Evolutionary conservation across 2,113 vertebrate species (phyloP), one percentile per base, ranked within the genome.

Genomic region (Aegithalos caudatus): DNA sequence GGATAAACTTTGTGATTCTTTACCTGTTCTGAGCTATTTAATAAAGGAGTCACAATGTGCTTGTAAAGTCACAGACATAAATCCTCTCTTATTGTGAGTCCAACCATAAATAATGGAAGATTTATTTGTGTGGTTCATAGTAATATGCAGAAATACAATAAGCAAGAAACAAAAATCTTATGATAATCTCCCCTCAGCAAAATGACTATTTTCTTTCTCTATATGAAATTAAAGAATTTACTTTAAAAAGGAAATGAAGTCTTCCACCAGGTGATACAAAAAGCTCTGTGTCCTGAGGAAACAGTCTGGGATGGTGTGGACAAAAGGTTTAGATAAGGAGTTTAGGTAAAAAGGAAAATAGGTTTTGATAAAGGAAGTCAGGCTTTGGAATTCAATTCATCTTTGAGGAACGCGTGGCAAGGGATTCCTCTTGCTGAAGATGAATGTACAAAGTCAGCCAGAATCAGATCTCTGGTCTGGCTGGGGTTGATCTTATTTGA

Each of bases 61-160:
- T 31, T 2, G 0, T 38, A 15, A 69, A 69, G 25, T 51, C 73
- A 56, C 0, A 0, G 35, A 23, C 14, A 8, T 57, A 28, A 67
- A 48, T 18, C 28, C 5, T 74, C 48, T 57, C 11, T 81, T 58
- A 35, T 15, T 38, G 16, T 16, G 27, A 69, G 14, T 27, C 10
- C 28, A 40, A 1, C 6, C 10, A 1, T 33, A 47, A 54, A 29
- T 14, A 20, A 29, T 18, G 24, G 3, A 42, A 80, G 10, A 37
- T 57, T 42, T 31, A n/a, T 3, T 61, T 58, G 23, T 8, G 23
- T 23, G 3, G 9, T 51, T 83, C 27, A 28, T 17, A 50, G 7
- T 8, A 66, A 37, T 8, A 51, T 28, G 42, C 22, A 77, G 42
- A 67, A 88, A 53, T 53, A 21, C 19, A 88, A 28, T 9, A 45